Evolutionary conservation across 1,140 invertebrate species (phyloP), one percentile per base, ranked within the genome.

Genomic region (Magallana angulata): DNA sequence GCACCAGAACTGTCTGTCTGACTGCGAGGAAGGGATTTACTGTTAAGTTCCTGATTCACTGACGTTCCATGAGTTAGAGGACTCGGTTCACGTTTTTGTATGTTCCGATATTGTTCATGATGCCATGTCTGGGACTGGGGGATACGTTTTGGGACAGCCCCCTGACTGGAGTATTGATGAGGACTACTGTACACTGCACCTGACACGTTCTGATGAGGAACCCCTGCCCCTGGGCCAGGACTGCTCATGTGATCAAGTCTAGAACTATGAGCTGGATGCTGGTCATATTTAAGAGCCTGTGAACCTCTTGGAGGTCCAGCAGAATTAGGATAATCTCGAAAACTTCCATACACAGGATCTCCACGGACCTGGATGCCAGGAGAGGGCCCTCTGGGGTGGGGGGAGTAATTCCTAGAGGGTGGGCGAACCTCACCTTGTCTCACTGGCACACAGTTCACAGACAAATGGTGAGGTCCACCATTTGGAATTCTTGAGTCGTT

Each of bases 91-190:
- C 86, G 64, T 18, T 84, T 83, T 82, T 57, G 57, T 48, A 82
- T 57, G 48, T 82, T 82, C 8, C 81, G 48, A 24, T 57, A 82
- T 56, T 82, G 81, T 82, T 87, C 62, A 62, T 60, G 59, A 57
- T 90, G 90, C 90, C 87, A 90, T 6, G 90, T 87, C 56, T 92
- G 90, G 30, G 89, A 88, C 30, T 90, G 89, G 30, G 91, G 89
- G 58, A 89, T 80, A 62, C 87, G 89, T 87, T 91, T 91, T n/a
- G 90, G 88, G 68, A 91, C 85, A 68, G 90, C 89, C 84, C 91
- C 90, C 83, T 91, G 88, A 84, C 85, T 59, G n/a, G 84, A 80
- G 56, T 81, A 82, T 68, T 62, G 59, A 76, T 83, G 80, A 57
- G 82, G 68, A 82, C 58, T 81, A 14, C 57, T 86, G 57, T 86